Percentiles rank a stretch among this genome's conserved stretches.
These are phyloP conservation scores for Cavia porcellus DNA, from an alignment of 2,113 vertebrate genomes.

Conservation along the genomic window DNA sequence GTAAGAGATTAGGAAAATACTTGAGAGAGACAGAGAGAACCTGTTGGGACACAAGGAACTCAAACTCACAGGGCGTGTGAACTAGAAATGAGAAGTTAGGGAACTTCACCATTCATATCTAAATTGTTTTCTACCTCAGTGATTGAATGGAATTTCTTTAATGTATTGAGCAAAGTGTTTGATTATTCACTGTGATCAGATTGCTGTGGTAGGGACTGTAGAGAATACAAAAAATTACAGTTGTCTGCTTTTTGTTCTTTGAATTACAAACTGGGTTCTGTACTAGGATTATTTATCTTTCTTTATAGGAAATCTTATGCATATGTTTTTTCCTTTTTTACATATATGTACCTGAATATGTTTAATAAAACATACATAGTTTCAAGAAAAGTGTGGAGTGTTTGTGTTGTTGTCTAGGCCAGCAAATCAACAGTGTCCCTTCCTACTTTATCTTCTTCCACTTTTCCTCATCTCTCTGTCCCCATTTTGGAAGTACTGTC, in stretches of 20 bases:
- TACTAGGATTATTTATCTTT: neutral
- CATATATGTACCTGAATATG: neutral
- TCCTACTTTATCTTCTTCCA: neutral
- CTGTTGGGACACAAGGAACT: neutral
- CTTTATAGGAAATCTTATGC: neutral
- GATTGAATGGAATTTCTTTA: constrained; percentile 51
- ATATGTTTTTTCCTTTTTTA: constrained; percentile 50
- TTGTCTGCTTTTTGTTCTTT: neutral
- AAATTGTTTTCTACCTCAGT: constrained; percentile 29
- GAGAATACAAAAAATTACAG: neutral
- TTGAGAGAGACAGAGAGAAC: neutral
- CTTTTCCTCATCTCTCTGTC: neutral
- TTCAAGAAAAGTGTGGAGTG: constrained; percentile 30
- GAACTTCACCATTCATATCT: neutral
- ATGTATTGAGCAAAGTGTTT: constrained; percentile 42
- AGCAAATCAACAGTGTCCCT: neutral
- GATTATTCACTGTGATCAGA: neutral
- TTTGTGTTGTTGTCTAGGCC: neutral
- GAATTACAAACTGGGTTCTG: neutral
- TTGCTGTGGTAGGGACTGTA: neutral
- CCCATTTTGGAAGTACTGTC: neutral
- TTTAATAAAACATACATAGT: constrained; percentile 1
- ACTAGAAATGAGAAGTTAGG: constrained; percentile 4
- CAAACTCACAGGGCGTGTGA: neutral
- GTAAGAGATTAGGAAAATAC: constrained; percentile 26